Conservation (phyloP, 2,888 invertebrate genomes). For the Abrostola tripartita region DNA sequence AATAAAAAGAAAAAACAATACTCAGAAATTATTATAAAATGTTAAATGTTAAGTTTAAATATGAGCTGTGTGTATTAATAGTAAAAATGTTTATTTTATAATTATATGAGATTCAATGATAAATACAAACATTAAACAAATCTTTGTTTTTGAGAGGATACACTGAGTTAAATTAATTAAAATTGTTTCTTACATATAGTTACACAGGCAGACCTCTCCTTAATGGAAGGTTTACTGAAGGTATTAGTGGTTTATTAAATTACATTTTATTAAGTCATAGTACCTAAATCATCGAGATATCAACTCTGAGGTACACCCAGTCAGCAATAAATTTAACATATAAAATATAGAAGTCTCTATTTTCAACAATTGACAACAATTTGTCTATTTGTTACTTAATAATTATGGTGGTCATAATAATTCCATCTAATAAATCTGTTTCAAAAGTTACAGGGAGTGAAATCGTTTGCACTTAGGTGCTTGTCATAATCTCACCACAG, state of each 20-base stretch:
- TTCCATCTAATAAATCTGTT: conserved; percentile 30
- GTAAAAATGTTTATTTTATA: conserved; percentile 14
- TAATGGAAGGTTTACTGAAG: conserved; percentile 40
- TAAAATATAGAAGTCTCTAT: conserved; percentile 66
- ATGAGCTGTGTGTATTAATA: conserved; percentile 20
- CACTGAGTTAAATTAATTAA: conserved; percentile 28
- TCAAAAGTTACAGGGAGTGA: conserved; percentile 44
- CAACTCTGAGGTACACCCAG: conserved; percentile 55
- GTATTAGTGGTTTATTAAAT: conserved; percentile 42
- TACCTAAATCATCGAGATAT: conserved; percentile 12
- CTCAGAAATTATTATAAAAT: conserved; percentile 46
- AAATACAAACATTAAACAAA: conserved; percentile 21
- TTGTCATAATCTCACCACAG: background rate
- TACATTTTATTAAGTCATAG: conserved; percentile 14
- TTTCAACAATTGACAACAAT: conserved; percentile 80
- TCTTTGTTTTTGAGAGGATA: conserved; percentile 18
- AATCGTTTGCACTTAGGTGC: conserved; percentile 1
- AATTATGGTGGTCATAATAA: conserved; percentile 58
- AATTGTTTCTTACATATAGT: conserved; percentile 16
- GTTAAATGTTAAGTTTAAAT: conserved; percentile 43
- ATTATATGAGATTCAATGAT: conserved; percentile 49
- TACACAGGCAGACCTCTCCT: conserved; percentile 26
- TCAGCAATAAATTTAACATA: conserved; percentile 64
- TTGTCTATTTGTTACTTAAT: conserved; percentile 64
- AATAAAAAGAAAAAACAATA: conserved; percentile 64